phyloP scores from a whole-genome alignment of 2,888 invertebrate genomes.

The Limnephilus lunatus region DNA sequence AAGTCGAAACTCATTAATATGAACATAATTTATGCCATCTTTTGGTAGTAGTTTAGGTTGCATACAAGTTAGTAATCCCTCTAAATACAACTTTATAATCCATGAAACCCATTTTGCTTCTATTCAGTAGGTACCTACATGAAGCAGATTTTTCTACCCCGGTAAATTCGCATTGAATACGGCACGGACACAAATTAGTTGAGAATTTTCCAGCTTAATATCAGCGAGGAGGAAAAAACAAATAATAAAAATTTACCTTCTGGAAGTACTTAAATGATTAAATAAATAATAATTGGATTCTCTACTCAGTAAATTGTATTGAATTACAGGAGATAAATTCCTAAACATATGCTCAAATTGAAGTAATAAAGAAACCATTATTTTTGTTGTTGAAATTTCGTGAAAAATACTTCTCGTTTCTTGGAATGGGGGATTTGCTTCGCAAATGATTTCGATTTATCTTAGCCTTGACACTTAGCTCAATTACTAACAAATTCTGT shows the following conservation, averaged over 20 bases:
- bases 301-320: not conserved
- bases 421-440: not conserved
- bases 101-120: slow-evolving; percentile 20
- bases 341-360: not conserved
- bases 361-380: not conserved
- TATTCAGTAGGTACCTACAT: not conserved
- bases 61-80: not conserved
- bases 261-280: not conserved
- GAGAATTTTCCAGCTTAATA: not conserved
- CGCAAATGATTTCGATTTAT: not conserved
- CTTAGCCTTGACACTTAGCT: not conserved
- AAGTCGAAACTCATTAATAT: not conserved
- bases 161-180: slow-evolving; percentile 31
- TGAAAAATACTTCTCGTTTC: not conserved
- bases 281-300: not conserved
- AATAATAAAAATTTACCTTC: not conserved
- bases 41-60: not conserved
- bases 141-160: slow-evolving; percentile 23
- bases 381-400: not conserved
- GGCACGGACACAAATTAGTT: not conserved
- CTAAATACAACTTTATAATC: not conserved
- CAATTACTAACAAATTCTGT: not conserved
- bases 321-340: not conserved
- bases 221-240: not conserved
- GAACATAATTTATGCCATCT: not conserved